Conservation (phyloP, 2,797 vertebrate species). For the Myoxocephalus aenaeus region DNA sequence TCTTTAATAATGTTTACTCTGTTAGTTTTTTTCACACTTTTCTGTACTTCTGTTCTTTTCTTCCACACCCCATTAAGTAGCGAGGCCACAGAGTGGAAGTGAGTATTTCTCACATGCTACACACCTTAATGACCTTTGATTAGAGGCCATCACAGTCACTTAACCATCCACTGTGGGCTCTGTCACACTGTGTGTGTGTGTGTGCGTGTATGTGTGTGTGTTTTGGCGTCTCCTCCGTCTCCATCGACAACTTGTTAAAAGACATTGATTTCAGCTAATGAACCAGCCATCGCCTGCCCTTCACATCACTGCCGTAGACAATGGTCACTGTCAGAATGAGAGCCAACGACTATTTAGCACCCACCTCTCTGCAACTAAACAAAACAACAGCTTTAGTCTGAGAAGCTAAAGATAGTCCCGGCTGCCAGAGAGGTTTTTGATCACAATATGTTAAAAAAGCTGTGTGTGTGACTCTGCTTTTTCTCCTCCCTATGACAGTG, state of each 20-base stretch:
- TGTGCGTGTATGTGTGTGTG: not conserved
- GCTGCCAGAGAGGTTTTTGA: constrained; percentile 15
- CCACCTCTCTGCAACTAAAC: constrained; percentile 21
- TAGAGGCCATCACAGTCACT: constrained; percentile 67
- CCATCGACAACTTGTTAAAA: constrained; percentile 54
- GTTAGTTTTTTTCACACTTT: constrained; percentile 11
- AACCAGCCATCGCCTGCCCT: constrained; percentile 61
- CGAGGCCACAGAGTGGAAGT: constrained; percentile 72
- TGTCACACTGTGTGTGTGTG: constrained; percentile 9
- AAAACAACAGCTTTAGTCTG: constrained; percentile 36
- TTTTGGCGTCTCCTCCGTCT: constrained; percentile 33
- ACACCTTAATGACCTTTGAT: constrained; percentile 73
- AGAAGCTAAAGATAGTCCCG: constrained; percentile 34
- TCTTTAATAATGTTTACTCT: constrained; percentile 33
- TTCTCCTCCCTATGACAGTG: constrained; percentile 66
- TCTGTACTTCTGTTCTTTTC: constrained; percentile 36
- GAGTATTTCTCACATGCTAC: constrained; percentile 41
- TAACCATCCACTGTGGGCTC: constrained; percentile 41
- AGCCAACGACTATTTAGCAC: constrained; percentile 36
- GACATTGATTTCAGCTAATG: constrained; percentile 72
- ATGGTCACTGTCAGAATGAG: constrained; percentile 42
- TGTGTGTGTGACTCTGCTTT: constrained; percentile 21
- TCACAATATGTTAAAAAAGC: constrained; percentile 26
- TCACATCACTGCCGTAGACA: constrained; percentile 36
- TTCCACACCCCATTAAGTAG: constrained; percentile 78